Evolutionary conservation across 2,113 vertebrate genomes (phyloP), one percentile per base, ranked within the genome.

Genomic region (Neodontobutis hainanensis): DNA sequence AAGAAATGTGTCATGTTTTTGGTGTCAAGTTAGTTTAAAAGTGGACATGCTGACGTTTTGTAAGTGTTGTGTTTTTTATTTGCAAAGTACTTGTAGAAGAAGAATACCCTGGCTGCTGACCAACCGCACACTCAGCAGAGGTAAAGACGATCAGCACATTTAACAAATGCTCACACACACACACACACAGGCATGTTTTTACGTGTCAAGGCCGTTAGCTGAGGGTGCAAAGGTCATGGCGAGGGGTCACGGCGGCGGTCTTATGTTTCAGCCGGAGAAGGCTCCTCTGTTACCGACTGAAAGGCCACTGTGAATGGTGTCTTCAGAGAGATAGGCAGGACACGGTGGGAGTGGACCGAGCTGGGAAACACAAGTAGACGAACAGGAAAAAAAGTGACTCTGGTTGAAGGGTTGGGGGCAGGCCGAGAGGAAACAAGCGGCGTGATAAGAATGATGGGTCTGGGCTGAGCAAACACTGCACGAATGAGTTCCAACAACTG

Each of bases 251-350:
- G 67, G 61, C 68, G 74, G 75, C 56, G 68, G 85, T 75, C 64
- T 89, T 84, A 60, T 69, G 71, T 91, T 89, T 86, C 88, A 77
- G 57, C 72, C 42, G 49, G 38, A 84, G 85, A 85, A 73, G 81
- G 80, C 11, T 71, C 57, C 67, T 86, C 82, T 87, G 80, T 87
- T 83, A 49, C 60, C 40, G 32, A 15, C 71, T 81, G 78, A 85
- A 85, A 77, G 52, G 81, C 82, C 67, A 73, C 73, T 64, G 67
- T 78, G 68, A 70, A 68, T 46, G 44, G 68, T 70, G 40, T 62
- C 61, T 61, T 72, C 50, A 0, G 16, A 48, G n/a, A 70, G 62
- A 71, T 36, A 15, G 52, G 44, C 32, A 15, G 15, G 35, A 19
- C 8, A 40, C 45, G 42, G 68, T 53, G 61, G 56, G 65, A 73